Evolutionary conservation across 2,113 vertebrate species (phyloP).

Genomic region (Rousettus leschenaultii): DNA sequence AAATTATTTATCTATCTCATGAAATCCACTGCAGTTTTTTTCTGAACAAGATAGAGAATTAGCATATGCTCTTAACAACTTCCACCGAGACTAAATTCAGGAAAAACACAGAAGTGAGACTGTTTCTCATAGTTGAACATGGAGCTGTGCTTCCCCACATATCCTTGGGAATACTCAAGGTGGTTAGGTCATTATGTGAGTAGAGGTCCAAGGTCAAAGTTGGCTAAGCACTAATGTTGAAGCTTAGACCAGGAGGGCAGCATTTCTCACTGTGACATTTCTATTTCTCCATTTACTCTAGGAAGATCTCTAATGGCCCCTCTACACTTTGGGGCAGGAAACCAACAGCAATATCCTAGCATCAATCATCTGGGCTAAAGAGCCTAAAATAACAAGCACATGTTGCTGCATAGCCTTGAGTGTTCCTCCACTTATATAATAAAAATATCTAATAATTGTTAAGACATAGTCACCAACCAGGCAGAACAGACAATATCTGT

Average conservation of each 20-base stretch:
- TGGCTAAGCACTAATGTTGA: background rate
- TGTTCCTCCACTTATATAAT: background rate
- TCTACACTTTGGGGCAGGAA: background rate
- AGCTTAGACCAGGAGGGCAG: background rate
- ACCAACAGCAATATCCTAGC: background rate
- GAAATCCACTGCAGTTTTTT: background rate
- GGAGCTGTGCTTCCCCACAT: background rate
- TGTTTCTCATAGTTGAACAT: background rate
- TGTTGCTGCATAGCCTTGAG: background rate
- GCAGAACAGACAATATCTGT: background rate
- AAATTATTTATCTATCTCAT: background rate
- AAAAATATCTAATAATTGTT: background rate
- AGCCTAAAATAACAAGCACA: background rate
- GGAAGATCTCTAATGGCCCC: background rate
- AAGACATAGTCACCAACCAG: background rate
- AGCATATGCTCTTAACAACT: background rate
- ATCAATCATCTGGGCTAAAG: background rate
- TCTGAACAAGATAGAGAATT: background rate
- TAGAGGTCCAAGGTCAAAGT: background rate
- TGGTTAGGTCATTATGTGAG: background rate
- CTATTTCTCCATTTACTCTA: background rate
- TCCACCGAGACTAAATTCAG: background rate
- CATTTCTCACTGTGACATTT: background rate
- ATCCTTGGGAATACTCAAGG: background rate
- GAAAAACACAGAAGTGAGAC: background rate